phyloP scores from a whole-genome alignment of 1,140 invertebrate genomes.

The Centruroides sculpturatus region DNA sequence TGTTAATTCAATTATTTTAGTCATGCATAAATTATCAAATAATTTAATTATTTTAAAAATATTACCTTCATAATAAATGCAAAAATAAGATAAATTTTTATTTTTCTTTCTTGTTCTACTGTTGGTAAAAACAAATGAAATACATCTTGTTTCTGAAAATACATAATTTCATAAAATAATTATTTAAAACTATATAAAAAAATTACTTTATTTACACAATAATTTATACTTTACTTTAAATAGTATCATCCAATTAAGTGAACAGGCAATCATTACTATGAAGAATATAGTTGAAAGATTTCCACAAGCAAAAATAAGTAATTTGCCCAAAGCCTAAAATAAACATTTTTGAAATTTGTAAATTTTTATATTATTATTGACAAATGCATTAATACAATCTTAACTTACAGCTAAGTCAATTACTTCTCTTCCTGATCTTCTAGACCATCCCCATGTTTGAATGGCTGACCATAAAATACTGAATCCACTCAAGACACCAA shows the following conservation, averaged over 20 bases:
- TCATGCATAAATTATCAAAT: not conserved
- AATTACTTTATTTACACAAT: not conserved
- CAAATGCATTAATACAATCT: not conserved
- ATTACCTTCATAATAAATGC: conserved; percentile 51
- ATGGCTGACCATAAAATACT: conserved; percentile 44
- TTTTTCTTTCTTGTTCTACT: conserved; percentile 35
- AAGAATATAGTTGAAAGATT: conserved; percentile 52
- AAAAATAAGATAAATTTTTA: conserved; percentile 43
- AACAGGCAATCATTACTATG: conserved; percentile 41
- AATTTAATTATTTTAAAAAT: conserved; percentile 15
- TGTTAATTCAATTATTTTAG: too few species aligned
- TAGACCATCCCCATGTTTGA: conserved; percentile 45
- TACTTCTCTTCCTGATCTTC: conserved; percentile 28
- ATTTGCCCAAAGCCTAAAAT: conserved; percentile 54
- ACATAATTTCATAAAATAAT: conserved; percentile 3
- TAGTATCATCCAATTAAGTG: conserved; percentile 51
- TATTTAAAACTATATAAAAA: not conserved
- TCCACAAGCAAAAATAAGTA: conserved; percentile 32
- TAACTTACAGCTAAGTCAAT: conserved; percentile 27
- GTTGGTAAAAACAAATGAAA: conserved; percentile 44
- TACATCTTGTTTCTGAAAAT: conserved; percentile 35
- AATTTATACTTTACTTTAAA: conserved; percentile 42
- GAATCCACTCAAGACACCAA: conserved; percentile 43
- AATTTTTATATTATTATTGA: too few species aligned
- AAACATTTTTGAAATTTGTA: conserved; percentile 3